phyloP scores from a whole-genome alignment of 2,888 invertebrate species.

The Callimorpha dominula region DNA sequence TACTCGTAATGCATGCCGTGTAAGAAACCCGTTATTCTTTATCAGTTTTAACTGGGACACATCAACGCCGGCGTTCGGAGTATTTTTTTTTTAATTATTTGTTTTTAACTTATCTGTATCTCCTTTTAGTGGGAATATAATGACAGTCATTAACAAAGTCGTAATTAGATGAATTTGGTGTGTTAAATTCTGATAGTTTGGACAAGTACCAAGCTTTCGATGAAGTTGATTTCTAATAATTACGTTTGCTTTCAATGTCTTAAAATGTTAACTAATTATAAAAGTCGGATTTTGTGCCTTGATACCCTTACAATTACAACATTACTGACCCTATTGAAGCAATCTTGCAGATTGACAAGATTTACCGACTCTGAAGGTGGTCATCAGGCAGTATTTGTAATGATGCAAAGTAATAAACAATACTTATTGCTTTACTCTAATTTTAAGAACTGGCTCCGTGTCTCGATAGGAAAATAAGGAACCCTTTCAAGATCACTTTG shows the following conservation, averaged over 20 bases:
- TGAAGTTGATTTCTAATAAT: background rate
- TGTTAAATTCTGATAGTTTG: background rate
- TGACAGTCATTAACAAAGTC: conserved; percentile 11
- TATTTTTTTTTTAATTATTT: conserved; percentile 25
- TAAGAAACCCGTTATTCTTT: conserved; percentile 43
- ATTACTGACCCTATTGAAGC: too few relatives aligned
- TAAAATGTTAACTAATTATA: background rate
- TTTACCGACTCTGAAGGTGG: too few relatives aligned
- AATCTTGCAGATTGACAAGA: too few relatives aligned
- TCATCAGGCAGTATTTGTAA: too few relatives aligned
- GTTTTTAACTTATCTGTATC: conserved; percentile 7
- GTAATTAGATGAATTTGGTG: background rate
- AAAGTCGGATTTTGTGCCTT: background rate
- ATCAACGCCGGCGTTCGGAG: conserved; percentile 11
- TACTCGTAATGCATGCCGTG: conserved; percentile 27
- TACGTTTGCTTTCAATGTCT: background rate
- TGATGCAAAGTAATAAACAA: too few relatives aligned
- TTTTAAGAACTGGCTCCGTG: too few relatives aligned
- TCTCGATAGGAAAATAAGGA: too few relatives aligned
- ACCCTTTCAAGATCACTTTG: too few relatives aligned
- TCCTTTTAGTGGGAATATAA: background rate
- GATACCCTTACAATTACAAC: background rate
- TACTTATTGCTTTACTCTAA: too few relatives aligned
- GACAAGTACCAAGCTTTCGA: background rate
- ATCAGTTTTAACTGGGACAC: conserved; percentile 38